These are phyloP conservation scores for Ostrea edulis DNA, from an alignment of 1,140 invertebrate genomes.

Conservation along the genomic window DNA sequence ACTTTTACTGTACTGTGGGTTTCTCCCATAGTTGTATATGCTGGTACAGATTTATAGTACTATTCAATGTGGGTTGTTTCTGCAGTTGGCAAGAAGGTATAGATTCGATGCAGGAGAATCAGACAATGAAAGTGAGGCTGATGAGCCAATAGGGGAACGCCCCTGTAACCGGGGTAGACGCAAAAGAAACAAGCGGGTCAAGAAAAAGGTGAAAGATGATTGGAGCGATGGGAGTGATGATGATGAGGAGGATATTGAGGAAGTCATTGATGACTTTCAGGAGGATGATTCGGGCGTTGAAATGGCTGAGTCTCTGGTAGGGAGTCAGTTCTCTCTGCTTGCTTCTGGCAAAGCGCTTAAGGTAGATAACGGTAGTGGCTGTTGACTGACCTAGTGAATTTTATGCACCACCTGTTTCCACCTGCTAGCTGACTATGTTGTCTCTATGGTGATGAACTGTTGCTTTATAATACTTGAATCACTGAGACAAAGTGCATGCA, in stretches of 20 bases:
- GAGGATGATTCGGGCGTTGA: constrained; percentile 23
- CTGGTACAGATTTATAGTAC: no score
- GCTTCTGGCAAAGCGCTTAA: constrained; percentile 39
- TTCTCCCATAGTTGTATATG: no score
- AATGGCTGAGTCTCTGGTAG: constrained; percentile 32
- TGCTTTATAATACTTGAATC: neutral
- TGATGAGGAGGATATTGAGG: constrained; percentile 30
- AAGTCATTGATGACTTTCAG: constrained; percentile 22
- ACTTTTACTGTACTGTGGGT: no score
- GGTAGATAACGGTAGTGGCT: constrained; percentile 25
- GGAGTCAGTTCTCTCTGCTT: constrained; percentile 42
- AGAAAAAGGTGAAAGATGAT: neutral
- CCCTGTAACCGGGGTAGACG: constrained; percentile 10
- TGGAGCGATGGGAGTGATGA: constrained; percentile 44
- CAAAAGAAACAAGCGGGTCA: constrained; percentile 20
- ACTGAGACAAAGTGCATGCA: no score
- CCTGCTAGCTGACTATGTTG: neutral
- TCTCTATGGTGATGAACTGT: neutral
- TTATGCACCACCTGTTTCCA: neutral
- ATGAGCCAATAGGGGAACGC: neutral
- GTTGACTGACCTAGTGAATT: neutral
- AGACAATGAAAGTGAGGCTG: constrained; percentile 36
- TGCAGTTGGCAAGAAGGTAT: constrained; percentile 37
- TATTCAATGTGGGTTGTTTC: neutral
- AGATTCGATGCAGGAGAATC: constrained; percentile 38